A percentile compares a stretch with the other conserved stretches of the same genome.
These are phyloP conservation scores for Balanococcus diminutus DNA, from an alignment of 2,888 invertebrate species.

Conservation along the genomic window DNA sequence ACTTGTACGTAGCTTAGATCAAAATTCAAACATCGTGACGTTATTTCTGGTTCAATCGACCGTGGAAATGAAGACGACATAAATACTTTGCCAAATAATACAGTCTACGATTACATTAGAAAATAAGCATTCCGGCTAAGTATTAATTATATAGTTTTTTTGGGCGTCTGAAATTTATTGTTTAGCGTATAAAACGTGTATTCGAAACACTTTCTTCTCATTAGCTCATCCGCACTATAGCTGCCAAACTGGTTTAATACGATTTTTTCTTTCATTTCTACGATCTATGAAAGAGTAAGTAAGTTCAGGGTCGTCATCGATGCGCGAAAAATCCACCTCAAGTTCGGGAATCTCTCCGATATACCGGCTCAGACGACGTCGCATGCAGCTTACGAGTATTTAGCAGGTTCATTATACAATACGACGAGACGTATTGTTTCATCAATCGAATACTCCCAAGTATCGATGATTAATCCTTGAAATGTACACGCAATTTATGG, in stretches of 20 bases:
- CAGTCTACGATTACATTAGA: neutral
- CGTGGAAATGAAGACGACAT: neutral
- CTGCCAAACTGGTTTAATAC: neutral
- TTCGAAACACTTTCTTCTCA: slow-evolving; percentile 13
- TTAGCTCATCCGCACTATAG: neutral
- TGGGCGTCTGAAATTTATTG: slow-evolving; percentile 10
- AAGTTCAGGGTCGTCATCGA: neutral
- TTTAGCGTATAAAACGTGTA: slow-evolving; percentile 6
- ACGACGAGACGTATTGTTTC: neutral
- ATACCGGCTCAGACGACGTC: neutral
- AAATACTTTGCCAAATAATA: neutral
- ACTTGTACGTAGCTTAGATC: too few relatives aligned
- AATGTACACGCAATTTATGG: neutral
- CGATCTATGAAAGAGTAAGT: too few relatives aligned
- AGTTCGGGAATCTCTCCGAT: neutral
- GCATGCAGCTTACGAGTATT: too few relatives aligned
- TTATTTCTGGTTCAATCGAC: neutral
- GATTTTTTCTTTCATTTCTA: too few relatives aligned
- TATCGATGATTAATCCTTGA: neutral
- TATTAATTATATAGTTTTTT: neutral
- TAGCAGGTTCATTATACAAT: neutral
- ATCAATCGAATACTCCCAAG: neutral
- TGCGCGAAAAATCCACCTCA: neutral
- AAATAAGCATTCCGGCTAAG: neutral
- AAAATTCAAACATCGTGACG: neutral